Percentiles rank a stretch among this genome's conserved stretches.
phyloP scores from a whole-genome alignment of 2,888 invertebrate species.

The Perizoma flavofasciatum region DNA sequence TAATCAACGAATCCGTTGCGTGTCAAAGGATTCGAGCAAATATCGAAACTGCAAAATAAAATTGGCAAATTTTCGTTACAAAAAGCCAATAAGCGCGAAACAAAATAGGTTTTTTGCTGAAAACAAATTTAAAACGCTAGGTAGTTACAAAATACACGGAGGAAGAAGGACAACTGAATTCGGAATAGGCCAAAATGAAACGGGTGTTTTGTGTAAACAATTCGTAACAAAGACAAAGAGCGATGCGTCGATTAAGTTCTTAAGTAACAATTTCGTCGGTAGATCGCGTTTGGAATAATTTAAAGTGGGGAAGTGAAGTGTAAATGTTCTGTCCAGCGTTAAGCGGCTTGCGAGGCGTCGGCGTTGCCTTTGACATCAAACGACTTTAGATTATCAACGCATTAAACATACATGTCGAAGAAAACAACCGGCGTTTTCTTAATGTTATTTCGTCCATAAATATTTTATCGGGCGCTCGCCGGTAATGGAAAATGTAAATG shows the following conservation, averaged over 20 bases:
- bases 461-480: constrained; percentile 62
- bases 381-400: constrained; percentile 65
- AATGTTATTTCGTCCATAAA: constrained; percentile 75
- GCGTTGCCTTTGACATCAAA: constrained; percentile 69
- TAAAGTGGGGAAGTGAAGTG: constrained; percentile 44
- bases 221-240: constrained; percentile 55
- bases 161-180: constrained; percentile 26
- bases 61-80: constrained; percentile 12
- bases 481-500: constrained; percentile 75
- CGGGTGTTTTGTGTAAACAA: constrained; percentile 49
- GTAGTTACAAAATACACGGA: constrained; percentile 30
- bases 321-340: constrained; percentile 51
- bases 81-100: constrained; percentile 15
- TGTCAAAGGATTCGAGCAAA: constrained; percentile 8
- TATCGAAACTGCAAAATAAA: constrained; percentile 16
- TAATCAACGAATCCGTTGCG: neutral
- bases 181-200: constrained; percentile 51
- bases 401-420: constrained; percentile 75
- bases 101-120: constrained; percentile 23
- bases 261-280: constrained; percentile 68
- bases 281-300: constrained; percentile 64
- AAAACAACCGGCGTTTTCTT: constrained; percentile 69
- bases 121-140: constrained; percentile 36
- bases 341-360: constrained; percentile 63
- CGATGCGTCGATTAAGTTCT: constrained; percentile 64